Evolutionary conservation across 2,113 vertebrate genomes (phyloP).

Genomic region (Pan paniscus): DNA sequence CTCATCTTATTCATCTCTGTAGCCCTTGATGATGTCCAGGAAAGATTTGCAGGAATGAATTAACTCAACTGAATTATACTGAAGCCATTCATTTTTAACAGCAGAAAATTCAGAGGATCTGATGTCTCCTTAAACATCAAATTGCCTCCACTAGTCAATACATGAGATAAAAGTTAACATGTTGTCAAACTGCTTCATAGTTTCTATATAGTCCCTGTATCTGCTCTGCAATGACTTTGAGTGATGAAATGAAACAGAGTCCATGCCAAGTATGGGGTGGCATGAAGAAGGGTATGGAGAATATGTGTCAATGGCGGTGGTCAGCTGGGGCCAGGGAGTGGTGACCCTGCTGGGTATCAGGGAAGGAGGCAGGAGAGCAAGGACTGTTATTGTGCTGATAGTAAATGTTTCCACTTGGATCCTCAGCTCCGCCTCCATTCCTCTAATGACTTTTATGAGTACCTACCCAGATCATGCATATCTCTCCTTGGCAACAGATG

Average conservation of each 20-base stretch:
- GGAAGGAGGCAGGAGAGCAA: background rate
- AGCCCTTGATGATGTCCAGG: background rate
- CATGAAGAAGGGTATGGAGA: background rate
- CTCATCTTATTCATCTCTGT: background rate
- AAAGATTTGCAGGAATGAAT: background rate
- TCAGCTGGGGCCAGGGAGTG: accelerated
- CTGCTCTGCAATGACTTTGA: conserved; percentile 41
- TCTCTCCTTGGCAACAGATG: conserved; percentile 53
- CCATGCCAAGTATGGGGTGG: background rate
- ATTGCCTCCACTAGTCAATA: conserved; percentile 35
- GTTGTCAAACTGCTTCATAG: conserved; percentile 45
- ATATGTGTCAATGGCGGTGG: no score
- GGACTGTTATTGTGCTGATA: background rate
- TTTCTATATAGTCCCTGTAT: conserved; percentile 55
- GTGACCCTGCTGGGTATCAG: background rate
- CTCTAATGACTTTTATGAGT: conserved; percentile 54
- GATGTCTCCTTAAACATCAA: conserved; percentile 34
- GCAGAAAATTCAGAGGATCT: background rate
- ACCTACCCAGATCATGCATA: background rate
- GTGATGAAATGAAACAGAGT: conserved; percentile 65
- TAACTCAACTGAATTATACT: background rate
- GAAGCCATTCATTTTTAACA: background rate
- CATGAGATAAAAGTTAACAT: conserved; percentile 49
- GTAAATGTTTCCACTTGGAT: conserved; percentile 40
- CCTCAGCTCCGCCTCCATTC: background rate